Percentiles rank a stretch among this genome's conserved stretches.
Conservation (phyloP, 2,888 invertebrate species). For the Eupithecia vulgata region DNA sequence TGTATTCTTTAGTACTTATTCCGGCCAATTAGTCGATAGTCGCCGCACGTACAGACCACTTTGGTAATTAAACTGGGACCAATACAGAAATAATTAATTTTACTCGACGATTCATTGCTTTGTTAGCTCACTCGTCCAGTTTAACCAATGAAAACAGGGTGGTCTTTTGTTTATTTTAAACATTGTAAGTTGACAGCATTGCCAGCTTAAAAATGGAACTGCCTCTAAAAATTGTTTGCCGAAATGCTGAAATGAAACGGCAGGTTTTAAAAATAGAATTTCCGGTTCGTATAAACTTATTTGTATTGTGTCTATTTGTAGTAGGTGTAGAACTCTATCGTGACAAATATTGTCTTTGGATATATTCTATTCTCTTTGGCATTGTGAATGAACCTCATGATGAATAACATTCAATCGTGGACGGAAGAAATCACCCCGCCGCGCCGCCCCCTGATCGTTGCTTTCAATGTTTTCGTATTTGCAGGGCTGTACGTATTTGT, state of each 20-base stretch:
- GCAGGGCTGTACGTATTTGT: too few species aligned
- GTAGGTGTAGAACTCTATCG: background rate
- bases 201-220: background rate
- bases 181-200: background rate
- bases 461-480: too few species aligned
- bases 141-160: slow-evolving; percentile 28
- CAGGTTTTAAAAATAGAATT: background rate
- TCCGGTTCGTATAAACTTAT: background rate
- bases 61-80: slow-evolving; percentile 54
- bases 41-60: slow-evolving; percentile 56
- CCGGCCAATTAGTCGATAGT: slow-evolving; percentile 44
- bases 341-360: background rate
- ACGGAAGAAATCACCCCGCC: too few species aligned
- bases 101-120: slow-evolving; percentile 55
- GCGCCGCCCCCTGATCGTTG: too few species aligned
- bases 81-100: slow-evolving; percentile 60
- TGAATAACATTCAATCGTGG: too few species aligned
- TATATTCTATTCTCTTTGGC: background rate
- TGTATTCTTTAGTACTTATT: slow-evolving; percentile 46
- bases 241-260: background rate
- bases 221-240: background rate
- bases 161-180: background rate
- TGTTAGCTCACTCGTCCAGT: slow-evolving; percentile 46
- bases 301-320: background rate
- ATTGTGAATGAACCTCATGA: background rate